phyloP scores from a whole-genome alignment of 1,140 invertebrate species.

The Hesperophylax magnus region DNA sequence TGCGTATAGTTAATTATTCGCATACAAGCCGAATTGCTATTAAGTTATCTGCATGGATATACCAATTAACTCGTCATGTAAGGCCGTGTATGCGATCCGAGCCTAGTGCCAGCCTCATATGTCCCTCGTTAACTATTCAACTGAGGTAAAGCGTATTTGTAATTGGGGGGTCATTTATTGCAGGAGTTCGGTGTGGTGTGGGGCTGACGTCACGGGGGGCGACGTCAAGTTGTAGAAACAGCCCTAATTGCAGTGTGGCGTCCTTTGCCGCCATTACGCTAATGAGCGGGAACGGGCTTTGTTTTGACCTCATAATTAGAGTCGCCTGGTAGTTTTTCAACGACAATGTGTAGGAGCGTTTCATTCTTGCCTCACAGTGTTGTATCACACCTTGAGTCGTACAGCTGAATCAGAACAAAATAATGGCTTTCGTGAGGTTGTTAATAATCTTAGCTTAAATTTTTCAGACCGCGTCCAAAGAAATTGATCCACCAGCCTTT shows the following conservation, averaged over 20 bases:
- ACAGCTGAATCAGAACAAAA: too few species aligned
- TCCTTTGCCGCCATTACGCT: slow-evolving; percentile 41
- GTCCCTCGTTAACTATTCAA: slow-evolving; percentile 8
- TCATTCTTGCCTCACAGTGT: neutral
- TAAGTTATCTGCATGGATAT: neutral
- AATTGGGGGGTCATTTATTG: slow-evolving; percentile 21
- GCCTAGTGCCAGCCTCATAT: too few species aligned
- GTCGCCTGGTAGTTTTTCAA: neutral
- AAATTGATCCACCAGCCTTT: too few species aligned
- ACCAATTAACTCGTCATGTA: slow-evolving; percentile 1
- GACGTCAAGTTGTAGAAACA: slow-evolving; percentile 36
- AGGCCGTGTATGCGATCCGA: neutral
- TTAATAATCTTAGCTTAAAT: too few species aligned
- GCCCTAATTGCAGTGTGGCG: slow-evolving; percentile 45
- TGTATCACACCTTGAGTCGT: too few species aligned
- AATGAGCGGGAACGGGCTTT: slow-evolving; percentile 35
- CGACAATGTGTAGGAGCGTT: neutral
- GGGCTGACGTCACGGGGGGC: neutral
- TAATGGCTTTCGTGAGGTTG: too few species aligned
- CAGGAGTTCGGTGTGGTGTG: neutral
- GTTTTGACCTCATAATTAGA: slow-evolving; percentile 24
- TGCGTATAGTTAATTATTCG: too few species aligned
- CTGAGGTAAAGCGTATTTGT: slow-evolving; percentile 24
- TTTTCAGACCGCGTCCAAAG: too few species aligned
- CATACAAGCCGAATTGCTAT: too few species aligned